A percentile compares a stretch with the other conserved stretches of the same genome.
These are phyloP conservation scores for Hydra vulgaris DNA, from an alignment of 30 jellyfish, hydroid and myxozoan species.

Conservation along the genomic window DNA sequence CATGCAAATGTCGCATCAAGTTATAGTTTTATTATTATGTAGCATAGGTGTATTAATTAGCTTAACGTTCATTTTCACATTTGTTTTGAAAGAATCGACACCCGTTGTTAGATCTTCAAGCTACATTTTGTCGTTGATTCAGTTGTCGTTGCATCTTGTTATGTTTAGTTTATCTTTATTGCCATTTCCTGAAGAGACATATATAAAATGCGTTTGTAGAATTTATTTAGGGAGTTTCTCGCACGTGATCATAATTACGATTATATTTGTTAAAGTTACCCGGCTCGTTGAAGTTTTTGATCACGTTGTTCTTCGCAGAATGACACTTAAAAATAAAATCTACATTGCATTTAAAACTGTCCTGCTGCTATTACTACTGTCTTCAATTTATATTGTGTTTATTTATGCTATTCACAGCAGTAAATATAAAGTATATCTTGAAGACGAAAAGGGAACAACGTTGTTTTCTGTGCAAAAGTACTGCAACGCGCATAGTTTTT, in stretches of 20 bases:
- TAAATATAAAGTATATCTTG: neutral
- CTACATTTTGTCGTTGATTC: neutral
- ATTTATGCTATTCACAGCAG: neutral
- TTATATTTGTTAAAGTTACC: neutral
- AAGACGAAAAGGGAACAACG: neutral
- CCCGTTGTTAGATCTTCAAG: constrained; percentile 5
- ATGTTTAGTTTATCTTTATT: neutral
- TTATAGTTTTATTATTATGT: neutral
- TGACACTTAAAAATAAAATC: neutral
- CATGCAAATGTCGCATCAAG: neutral
- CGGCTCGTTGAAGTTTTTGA: neutral
- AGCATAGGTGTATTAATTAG: neutral
- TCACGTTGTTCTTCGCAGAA: neutral
- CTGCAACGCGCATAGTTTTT: neutral
- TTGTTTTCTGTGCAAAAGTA: neutral
- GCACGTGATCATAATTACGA: neutral
- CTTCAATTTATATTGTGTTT: neutral
- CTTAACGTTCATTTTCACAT: neutral
- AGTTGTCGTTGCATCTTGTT: neutral
- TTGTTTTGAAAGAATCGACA: neutral
- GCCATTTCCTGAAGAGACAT: neutral
- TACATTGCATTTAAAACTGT: neutral
- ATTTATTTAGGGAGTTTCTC: neutral
- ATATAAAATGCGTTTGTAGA: neutral
- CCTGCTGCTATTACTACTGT: neutral